A percentile compares a stretch with the other conserved stretches of the same genome.
Evolutionary conservation across 2,888 invertebrate genomes (phyloP).

Genomic region (Tiliacea citrago): DNA sequence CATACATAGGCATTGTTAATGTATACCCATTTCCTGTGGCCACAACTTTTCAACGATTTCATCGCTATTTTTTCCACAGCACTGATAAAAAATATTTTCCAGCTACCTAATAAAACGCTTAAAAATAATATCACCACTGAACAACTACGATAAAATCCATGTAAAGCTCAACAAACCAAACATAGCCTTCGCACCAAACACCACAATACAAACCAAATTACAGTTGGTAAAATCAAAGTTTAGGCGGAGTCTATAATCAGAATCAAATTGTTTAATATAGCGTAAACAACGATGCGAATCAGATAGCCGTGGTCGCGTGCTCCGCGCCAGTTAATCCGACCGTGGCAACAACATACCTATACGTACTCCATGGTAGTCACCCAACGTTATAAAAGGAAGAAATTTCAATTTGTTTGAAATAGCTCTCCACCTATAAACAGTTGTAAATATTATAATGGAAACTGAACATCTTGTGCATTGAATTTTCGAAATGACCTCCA

Average conservation of each 20-base stretch:
- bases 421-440: constrained; percentile 68
- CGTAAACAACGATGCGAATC: constrained; percentile 86
- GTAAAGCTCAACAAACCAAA: constrained; percentile 24
- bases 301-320: constrained; percentile 86
- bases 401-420: constrained; percentile 85
- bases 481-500: constrained; percentile 58
- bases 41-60: background rate
- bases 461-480: constrained; percentile 66
- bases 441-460: constrained; percentile 73
- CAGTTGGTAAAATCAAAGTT: constrained; percentile 75
- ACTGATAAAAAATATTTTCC: background rate
- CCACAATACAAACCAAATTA: constrained; percentile 64
- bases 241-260: constrained; percentile 82
- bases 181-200: constrained; percentile 33
- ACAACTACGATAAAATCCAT: background rate
- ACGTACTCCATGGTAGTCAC: constrained; percentile 64
- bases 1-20: background rate
- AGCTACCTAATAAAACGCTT: background rate
- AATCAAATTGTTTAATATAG: constrained; percentile 88
- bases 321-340: constrained; percentile 82
- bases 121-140: constrained; percentile 3
- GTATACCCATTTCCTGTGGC: background rate
- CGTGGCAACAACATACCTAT: constrained; percentile 65
- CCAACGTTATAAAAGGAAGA: constrained; percentile 78
- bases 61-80: background rate